Evolutionary conservation across 1,140 invertebrate species (phyloP), one percentile per base, ranked within the genome.

Genomic region (Euschistus heros): DNA sequence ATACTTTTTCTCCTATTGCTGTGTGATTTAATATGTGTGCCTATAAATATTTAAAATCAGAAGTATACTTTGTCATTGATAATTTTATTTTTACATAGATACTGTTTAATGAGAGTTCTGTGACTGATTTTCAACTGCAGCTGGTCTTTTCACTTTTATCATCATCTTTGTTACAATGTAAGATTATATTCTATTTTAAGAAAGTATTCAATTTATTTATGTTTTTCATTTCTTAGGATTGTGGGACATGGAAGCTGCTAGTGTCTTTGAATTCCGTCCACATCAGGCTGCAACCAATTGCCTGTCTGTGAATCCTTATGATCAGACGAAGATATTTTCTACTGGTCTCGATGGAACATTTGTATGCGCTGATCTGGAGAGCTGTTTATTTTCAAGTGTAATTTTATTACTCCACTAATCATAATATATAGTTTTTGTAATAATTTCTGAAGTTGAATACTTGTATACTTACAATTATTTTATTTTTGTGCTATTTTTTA

Each of bases 281-380:
- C 33, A 64, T 26, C 46, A 33, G 17, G 6, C 24, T 15, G 46
- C 62, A 0, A 37, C 52, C 14, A 64, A 64, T 47, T 64, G 62
- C 47, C 26, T 64, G 0, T 52, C 46, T 30, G 62, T 64, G 27
- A n/a, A 20, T 33, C 17, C n/a, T n/a, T 30, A 3, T 33, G 46
- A 64, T 37, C 47, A 46, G 2, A 54, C 24, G 13, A 46, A 64
- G 22, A 17, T 64, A 18, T 64, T 26, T 33, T 22, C 47, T n/a
- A 64, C 62, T 13, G 33, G 62, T 54, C 47, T 54, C 14, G 62
- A 64, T 64, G 62, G 62, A 13, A 54, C 62, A 2, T 15, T 64
- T 15, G 24, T 54, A 2, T 54, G 47, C 37, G 24, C 46, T 54
- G 62, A 64, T 37, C 13, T 64, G 2, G 26, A 64, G 14, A 37